Conservation (phyloP, 2,113 vertebrate species). For the Empidonax alnorum region DNA sequence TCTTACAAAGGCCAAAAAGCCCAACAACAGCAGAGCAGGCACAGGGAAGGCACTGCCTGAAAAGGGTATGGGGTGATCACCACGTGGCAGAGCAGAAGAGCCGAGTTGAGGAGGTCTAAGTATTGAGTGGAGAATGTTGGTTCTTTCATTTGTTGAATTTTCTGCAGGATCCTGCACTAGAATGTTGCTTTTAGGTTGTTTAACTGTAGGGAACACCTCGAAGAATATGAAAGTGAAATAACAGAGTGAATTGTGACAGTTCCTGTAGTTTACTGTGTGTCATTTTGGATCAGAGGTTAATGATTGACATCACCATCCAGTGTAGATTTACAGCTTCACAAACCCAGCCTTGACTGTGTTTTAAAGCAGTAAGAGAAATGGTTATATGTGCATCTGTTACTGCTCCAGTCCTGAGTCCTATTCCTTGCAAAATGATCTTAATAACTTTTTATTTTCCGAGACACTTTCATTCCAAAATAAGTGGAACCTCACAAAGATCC, state of each 20-base stretch:
- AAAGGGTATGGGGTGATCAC: background rate
- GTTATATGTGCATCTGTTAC: background rate
- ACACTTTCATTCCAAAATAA: background rate
- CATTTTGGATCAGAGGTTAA: background rate
- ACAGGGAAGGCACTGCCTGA: background rate
- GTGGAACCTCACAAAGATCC: background rate
- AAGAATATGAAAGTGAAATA: background rate
- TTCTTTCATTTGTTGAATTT: background rate
- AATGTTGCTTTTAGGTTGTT: background rate
- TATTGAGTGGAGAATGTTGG: background rate
- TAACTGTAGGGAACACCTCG: background rate
- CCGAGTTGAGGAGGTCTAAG: background rate
- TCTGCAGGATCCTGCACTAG: background rate
- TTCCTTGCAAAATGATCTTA: background rate
- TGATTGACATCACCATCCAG: background rate
- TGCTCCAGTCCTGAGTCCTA: background rate
- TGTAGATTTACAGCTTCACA: background rate
- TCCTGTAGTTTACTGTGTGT: background rate
- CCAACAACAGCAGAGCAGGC: background rate
- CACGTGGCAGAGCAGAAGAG: background rate
- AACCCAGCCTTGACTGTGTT: background rate
- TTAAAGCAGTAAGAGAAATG: background rate
- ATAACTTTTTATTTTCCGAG: background rate
- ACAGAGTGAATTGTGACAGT: background rate
- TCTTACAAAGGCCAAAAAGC: background rate